Percentiles rank a stretch among this genome's conserved stretches.
Conservation (phyloP, 2,888 invertebrate genomes). For the Heliconius ismenius region DNA sequence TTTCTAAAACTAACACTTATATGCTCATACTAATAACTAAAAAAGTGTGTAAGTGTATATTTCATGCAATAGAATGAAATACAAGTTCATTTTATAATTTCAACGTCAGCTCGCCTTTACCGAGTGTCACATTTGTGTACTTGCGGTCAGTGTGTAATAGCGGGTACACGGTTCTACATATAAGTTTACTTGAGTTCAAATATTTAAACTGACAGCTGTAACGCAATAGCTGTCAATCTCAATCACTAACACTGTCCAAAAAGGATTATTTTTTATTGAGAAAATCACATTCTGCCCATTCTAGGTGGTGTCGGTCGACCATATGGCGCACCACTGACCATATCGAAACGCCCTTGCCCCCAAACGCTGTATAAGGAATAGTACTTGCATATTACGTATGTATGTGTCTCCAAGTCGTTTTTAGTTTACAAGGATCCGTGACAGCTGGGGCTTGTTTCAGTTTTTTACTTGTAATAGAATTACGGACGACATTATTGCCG, state of each 20-base stretch:
- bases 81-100: not conserved
- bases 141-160: conserved; percentile 24
- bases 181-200: not conserved
- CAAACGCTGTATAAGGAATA: conserved; percentile 43
- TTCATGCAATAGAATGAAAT: conserved; percentile 1
- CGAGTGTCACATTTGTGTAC: not conserved
- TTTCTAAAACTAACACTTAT: not conserved
- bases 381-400: conserved; percentile 26
- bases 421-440: conserved; percentile 38
- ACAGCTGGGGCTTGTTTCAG: conserved; percentile 29
- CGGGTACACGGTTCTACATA: not conserved
- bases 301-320: conserved; percentile 40
- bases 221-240: conserved; percentile 18
- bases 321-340: conserved; percentile 44
- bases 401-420: conserved; percentile 11
- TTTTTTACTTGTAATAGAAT: not conserved
- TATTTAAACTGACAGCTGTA: conserved; percentile 3
- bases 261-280: conserved; percentile 31
- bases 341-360: conserved; percentile 50
- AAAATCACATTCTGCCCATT: conserved; percentile 33
- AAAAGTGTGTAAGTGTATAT: no score
- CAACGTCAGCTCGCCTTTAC: not conserved
- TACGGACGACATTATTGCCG: not conserved
- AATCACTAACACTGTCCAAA: conserved; percentile 12
- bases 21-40: no score